phyloP scores from a whole-genome alignment of 2,113 vertebrate species.

The Bubalus kerabau region DNA sequence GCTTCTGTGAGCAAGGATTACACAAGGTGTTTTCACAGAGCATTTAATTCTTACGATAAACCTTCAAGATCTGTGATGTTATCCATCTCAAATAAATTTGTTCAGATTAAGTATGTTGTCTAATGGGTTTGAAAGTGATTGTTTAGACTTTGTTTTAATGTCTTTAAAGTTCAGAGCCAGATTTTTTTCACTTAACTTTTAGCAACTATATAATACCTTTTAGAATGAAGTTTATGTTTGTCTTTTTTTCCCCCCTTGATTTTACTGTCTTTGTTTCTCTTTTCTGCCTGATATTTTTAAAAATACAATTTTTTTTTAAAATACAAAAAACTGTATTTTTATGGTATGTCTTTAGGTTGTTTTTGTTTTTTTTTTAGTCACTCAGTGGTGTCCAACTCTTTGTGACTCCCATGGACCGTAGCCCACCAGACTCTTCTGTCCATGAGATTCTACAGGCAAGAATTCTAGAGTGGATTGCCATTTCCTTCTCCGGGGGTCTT shows the following conservation, averaged over 20 bases:
- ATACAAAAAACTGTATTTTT: neutral
- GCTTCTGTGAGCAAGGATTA: neutral
- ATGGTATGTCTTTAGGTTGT: neutral
- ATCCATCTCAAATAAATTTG: neutral
- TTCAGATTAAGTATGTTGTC: neutral
- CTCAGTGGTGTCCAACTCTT: neutral
- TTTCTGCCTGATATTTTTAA: neutral
- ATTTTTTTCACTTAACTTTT: neutral
- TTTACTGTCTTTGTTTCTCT: neutral
- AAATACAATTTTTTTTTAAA: neutral
- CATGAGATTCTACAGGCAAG: neutral
- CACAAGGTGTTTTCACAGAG: neutral
- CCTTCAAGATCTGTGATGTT: neutral
- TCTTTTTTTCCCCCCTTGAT: rapidly evolving
- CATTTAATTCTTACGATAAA: neutral
- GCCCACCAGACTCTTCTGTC: neutral
- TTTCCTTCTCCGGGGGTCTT: neutral
- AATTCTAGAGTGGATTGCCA: neutral
- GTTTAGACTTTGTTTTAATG: conserved; percentile 1
- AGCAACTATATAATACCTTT: neutral
- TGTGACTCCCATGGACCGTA: neutral
- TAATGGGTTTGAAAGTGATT: neutral
- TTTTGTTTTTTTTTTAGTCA: neutral
- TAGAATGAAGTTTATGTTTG: neutral
- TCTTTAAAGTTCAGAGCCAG: conserved; percentile 9